phyloP scores from a whole-genome alignment of 2,888 invertebrate species.

The Drosophila merina region DNA sequence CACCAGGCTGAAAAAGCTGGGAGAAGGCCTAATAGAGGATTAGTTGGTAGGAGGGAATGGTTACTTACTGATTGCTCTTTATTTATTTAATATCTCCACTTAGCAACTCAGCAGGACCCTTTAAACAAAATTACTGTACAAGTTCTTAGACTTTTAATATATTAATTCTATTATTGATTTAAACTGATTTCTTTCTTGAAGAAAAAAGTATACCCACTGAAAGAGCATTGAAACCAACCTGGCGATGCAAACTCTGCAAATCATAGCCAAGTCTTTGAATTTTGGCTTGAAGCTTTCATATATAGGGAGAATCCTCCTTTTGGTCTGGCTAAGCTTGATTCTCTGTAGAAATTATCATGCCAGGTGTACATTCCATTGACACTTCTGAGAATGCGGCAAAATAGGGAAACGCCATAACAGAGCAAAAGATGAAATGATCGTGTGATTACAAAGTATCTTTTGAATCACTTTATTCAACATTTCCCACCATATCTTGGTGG shows the following conservation, averaged over 20 bases:
- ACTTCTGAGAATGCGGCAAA: constrained; percentile 19
- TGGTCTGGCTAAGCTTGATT: constrained; percentile 11
- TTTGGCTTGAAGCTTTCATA: neutral
- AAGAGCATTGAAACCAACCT: constrained; percentile 7
- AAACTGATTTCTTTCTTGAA: neutral
- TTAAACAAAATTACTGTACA: too few relatives aligned
- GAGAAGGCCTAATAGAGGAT: neutral
- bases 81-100: too few relatives aligned
- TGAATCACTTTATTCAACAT: constrained; percentile 19
- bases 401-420: neutral
- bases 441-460: constrained; percentile 30
- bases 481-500: neutral
- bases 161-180: neutral
- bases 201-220: neutral
- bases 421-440: constrained; percentile 7
- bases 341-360: constrained; percentile 6
- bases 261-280: constrained; percentile 11
- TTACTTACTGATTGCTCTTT: too few relatives aligned
- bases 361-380: constrained; percentile 32
- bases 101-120: too few relatives aligned
- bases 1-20: neutral
- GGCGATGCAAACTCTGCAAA: neutral
- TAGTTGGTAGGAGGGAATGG: neutral
- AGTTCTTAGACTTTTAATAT: neutral
- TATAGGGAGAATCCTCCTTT: neutral